These are phyloP conservation scores for Laspeyria flexula DNA, from an alignment of 2,888 invertebrate species.

Conservation along the genomic window DNA sequence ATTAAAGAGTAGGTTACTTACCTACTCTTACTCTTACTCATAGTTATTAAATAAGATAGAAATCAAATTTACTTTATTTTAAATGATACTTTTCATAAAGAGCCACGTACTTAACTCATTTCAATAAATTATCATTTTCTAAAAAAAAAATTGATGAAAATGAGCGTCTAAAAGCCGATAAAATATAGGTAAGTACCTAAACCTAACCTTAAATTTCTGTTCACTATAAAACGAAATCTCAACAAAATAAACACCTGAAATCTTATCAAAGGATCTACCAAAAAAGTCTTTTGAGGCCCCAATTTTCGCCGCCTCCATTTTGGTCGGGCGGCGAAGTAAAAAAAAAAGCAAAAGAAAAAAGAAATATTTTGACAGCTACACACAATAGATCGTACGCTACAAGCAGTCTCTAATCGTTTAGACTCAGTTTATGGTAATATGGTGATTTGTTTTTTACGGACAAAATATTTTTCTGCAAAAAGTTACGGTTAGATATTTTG, in stretches of 20 bases:
- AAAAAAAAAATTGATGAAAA: too few species aligned
- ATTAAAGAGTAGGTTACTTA: too few species aligned
- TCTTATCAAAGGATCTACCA: slow-evolving; percentile 32
- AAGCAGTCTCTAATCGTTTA: slow-evolving; percentile 46
- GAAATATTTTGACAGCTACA: slow-evolving; percentile 75
- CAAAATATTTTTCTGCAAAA: background rate
- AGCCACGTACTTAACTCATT: too few species aligned
- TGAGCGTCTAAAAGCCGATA: too few species aligned
- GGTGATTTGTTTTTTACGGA: slow-evolving; percentile 12
- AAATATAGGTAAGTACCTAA: too few species aligned
- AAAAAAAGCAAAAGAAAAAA: slow-evolving; percentile 60
- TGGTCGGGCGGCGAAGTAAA: slow-evolving; percentile 11
- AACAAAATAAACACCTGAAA: slow-evolving; percentile 33
- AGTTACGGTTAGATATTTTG: background rate
- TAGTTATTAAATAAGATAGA: too few species aligned
- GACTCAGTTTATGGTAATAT: slow-evolving; percentile 38
- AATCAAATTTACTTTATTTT: too few species aligned
- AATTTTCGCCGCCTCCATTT: slow-evolving; percentile 48
- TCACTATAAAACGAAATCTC: background rate
- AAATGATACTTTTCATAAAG: too few species aligned
- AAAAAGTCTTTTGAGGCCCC: slow-evolving; percentile 30
- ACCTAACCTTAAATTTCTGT: too few species aligned
- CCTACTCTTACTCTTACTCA: too few species aligned
- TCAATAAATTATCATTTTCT: too few species aligned
- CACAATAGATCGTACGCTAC: slow-evolving; percentile 70